A percentile compares a stretch with the other conserved stretches of the same genome.
These are phyloP conservation scores for Hippocampus zosterae DNA, from an alignment of 2,113 vertebrate genomes.

Conservation along the genomic window DNA sequence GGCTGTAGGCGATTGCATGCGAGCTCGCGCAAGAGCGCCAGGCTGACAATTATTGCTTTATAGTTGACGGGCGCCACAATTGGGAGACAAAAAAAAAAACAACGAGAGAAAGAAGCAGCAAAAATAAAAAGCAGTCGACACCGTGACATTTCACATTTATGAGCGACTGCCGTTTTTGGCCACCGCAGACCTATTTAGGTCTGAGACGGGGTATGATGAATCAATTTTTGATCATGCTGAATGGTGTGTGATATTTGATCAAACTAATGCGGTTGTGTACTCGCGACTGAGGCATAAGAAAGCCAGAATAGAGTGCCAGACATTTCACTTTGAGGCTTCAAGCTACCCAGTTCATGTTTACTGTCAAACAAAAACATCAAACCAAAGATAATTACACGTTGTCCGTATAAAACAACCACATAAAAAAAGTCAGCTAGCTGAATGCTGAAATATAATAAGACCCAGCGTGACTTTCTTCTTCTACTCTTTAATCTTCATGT, in stretches of 20 bases:
- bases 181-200: not conserved
- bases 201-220: not conserved
- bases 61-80: constrained; percentile 25
- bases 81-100: not conserved
- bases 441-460: no score
- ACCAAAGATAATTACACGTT: no score
- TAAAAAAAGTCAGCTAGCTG: no score
- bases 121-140: not conserved
- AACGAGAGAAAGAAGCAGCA: constrained; percentile 10
- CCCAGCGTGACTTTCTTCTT: no score
- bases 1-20: constrained; percentile 29
- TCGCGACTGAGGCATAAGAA: not conserved
- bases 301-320: not conserved
- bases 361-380: no score
- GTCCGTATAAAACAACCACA: no score
- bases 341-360: no score
- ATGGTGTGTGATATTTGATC: not conserved
- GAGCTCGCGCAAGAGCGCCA: not conserved
- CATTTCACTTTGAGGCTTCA: not conserved
- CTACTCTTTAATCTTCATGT: no score
- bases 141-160: constrained; percentile 2
- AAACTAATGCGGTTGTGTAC: not conserved
- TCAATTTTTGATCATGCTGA: not conserved
- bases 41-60: constrained; percentile 44
- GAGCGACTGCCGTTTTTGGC: not conserved